Evolutionary conservation across 2,888 invertebrate genomes (phyloP), one percentile per base, ranked within the genome.

Genomic region (Sphaerophoria taeniata): DNA sequence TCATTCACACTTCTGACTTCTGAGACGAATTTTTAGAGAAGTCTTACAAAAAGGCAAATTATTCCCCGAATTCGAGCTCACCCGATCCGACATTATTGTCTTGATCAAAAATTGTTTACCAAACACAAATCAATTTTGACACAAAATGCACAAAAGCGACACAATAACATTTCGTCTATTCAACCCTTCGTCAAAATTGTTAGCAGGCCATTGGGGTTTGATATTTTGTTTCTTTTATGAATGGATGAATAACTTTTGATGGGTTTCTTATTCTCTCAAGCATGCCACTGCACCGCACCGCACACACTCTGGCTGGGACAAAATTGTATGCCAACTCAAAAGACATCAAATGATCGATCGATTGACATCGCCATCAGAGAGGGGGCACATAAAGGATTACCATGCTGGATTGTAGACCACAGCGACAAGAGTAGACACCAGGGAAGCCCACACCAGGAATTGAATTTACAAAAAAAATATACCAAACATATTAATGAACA

Each of bases 401-500:
- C 55, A 73, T n/a, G n/a, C 16, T 1, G 24, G 0, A 33, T 14
- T 49, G 49, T 33, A 63, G 63, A 39, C 60, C 51, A 34, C 16
- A 49, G 51, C 71, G 58, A n/a, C 34, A 71, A 71, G 34, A 63
- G 33, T 11, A 34, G 6, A 6, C 4, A 33, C n/a, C 0, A 60
- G n/a, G 31, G 55, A 58, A 56, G 58, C 49, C 65, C 58, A 65
- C 55, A 69, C 58, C 67, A 65, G 58, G 36, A 58, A 51, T 53
- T 56, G 14, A 70, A 75, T 71, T n/a, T n/a, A n/a, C n/a, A n/a
- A n/a, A n/a, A n/a, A 71, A 63, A 77, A 85, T 81, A 81, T 81
- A 81, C 76, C 76, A 76, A 70, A 85, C 81, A 76, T 81, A 85
- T 77, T 85, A 85, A 85, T 85, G 85, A 85, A 85, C 85, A 85